Evolutionary conservation across 2,797 vertebrate species (phyloP), one percentile per base, ranked within the genome.

Genomic region (Leucoraja ocellata): DNA sequence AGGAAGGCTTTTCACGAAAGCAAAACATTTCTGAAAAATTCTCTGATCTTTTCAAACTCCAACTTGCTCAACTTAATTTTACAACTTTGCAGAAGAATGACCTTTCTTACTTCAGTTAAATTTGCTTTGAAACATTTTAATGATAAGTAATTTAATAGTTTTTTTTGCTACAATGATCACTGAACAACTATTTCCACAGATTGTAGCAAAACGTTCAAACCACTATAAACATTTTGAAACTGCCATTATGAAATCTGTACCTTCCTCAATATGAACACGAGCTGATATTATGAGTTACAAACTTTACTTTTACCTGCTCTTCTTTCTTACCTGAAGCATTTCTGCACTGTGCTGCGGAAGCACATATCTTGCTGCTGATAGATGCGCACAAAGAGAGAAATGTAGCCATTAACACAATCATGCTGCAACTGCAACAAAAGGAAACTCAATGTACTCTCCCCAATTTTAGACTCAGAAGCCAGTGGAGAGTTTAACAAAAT

Each of bases 241-340:
- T 39, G 32, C 76, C 65, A 73, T 68, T 63, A 54, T 28, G 88
- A 91, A 91, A 91, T 65, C 36, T 7, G 58, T 71, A 32, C n/a
- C 63, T 36, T 74, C 68, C 88, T 23, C 32, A 91, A 54, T 3
- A 25, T 46, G 39, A 91, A 73, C 13, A 46, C 32, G 14, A 71
- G 32, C 32, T 46, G 23, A 39, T 25, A 73, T 39, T 73, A 23
- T 5, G 21, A 16, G 23, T 74, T 14, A 8, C 25, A 58, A 91
- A 32, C 36, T n/a, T 36, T 16, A 86, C n/a, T 16, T 2, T 1
- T 92, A 92, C n/a, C 36, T 73, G 71, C 36, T 92, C 25, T 28
- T 16, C 54, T 92, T 39, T 74, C 71, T 92, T 58, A 92, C 90
- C 90, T 92, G 71, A 21, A n/a, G 39, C n/a, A 11, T 54, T 54